Evolutionary conservation across 2,888 invertebrate species (phyloP).

Genomic region (Melanchra persicariae): DNA sequence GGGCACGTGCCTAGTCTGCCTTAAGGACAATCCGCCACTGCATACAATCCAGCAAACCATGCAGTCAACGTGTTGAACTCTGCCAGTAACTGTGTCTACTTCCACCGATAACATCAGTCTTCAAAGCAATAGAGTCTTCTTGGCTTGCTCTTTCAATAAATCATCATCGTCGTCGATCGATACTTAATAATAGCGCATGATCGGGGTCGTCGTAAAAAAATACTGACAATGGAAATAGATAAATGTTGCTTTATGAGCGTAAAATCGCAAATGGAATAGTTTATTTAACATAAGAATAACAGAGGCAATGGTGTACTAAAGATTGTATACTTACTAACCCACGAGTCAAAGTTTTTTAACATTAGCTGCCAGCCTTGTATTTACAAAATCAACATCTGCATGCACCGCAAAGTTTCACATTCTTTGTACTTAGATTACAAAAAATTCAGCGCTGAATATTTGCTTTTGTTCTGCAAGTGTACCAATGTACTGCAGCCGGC

Average conservation of each 20-base stretch:
- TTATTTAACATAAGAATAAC: neutral
- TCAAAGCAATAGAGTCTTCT: too few relatives aligned
- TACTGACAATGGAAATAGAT: too few relatives aligned
- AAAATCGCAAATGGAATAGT: neutral
- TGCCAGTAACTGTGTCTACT: too few relatives aligned
- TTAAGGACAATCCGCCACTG: too few relatives aligned
- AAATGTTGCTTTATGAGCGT: neutral
- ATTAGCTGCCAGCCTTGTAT: neutral
- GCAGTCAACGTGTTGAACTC: too few relatives aligned
- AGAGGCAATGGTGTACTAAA: neutral
- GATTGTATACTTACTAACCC: neutral
- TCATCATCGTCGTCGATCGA: too few relatives aligned
- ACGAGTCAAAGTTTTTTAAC: neutral
- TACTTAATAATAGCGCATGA: too few relatives aligned
- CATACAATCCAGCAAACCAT: too few relatives aligned
- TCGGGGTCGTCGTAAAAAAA: too few relatives aligned
- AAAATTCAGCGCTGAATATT: conserved; percentile 16
- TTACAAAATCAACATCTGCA: conserved; percentile 6
- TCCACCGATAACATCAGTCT: too few relatives aligned
- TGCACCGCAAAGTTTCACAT: neutral
- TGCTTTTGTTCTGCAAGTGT: conserved; percentile 14
- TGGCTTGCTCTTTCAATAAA: too few relatives aligned
- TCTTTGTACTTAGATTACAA: conserved; percentile 13
- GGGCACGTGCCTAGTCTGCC: too few relatives aligned
- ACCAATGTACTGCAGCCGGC: neutral